phyloP scores from a whole-genome alignment of 37 sponge, comb jelly and placozoan species.

The Ianthella basta region DNA sequence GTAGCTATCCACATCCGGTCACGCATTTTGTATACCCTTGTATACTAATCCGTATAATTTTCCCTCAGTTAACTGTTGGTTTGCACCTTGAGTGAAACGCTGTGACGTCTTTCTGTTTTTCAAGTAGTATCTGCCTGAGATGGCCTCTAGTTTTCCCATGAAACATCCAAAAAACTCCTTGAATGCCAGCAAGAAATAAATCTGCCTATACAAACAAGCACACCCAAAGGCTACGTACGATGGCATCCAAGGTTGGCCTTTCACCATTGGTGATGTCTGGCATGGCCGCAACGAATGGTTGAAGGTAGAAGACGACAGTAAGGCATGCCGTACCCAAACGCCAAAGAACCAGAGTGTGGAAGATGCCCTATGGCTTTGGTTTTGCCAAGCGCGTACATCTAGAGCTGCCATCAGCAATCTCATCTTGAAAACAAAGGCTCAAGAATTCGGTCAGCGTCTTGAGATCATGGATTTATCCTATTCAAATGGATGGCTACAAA shows the following conservation, averaged over 20 bases:
- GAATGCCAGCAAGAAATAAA: conserved; percentile 22
- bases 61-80: conserved; percentile 1
- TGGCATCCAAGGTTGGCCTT: conserved; percentile 2
- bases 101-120: conserved; percentile 22
- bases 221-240: neutral
- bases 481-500: conserved; percentile 11
- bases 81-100: neutral
- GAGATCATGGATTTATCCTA: neutral
- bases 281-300: neutral
- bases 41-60: conserved; percentile 5
- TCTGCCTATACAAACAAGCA: conserved; percentile 21
- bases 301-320: conserved; percentile 6
- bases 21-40: neutral
- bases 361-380: conserved; percentile 6
- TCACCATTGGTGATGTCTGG: conserved; percentile 6
- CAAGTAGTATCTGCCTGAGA: neutral
- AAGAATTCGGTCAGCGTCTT: conserved; percentile 26
- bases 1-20: neutral
- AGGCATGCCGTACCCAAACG: conserved; percentile 6
- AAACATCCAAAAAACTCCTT: conserved; percentile 18
- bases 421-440: conserved; percentile 33
- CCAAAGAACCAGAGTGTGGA: conserved; percentile 6
- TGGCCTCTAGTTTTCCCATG: conserved; percentile 25
- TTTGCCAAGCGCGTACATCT: conserved; percentile 6
- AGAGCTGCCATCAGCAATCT: conserved; percentile 6